These are phyloP conservation scores for Eulacestoma nigropectus DNA, from an alignment of 2,113 vertebrate genomes.

Conservation along the genomic window DNA sequence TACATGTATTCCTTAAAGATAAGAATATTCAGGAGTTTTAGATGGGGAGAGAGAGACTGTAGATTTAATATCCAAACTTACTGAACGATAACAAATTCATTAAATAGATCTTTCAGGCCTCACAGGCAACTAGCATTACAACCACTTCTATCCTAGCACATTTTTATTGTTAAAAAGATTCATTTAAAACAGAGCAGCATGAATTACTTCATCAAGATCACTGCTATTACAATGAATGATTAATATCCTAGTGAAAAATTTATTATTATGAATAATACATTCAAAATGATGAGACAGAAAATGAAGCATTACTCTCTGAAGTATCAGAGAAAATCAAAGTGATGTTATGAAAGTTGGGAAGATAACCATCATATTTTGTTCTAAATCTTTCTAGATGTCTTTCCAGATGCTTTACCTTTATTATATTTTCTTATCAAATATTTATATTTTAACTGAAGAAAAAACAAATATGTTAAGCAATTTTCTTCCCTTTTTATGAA, in stretches of 20 bases:
- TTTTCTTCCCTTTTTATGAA: neutral
- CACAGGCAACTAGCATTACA: neutral
- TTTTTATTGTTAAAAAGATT: slow-evolving; percentile 67
- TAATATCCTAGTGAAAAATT: slow-evolving; percentile 70
- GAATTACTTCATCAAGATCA: slow-evolving; percentile 58
- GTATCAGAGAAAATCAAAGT: slow-evolving; percentile 24
- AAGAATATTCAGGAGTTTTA: neutral
- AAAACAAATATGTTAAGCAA: neutral
- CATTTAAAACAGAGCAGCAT: slow-evolving; percentile 43
- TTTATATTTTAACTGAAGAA: neutral
- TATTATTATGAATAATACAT: slow-evolving; percentile 69
- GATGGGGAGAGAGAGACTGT: neutral
- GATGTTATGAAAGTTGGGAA: neutral
- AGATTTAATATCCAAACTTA: neutral
- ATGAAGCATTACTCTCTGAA: slow-evolving; percentile 62
- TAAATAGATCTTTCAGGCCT: neutral
- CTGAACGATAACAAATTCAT: neutral
- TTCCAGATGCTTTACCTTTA: neutral
- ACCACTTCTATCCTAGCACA: slow-evolving; percentile 38
- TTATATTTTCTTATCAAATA: neutral
- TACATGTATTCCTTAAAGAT: neutral
- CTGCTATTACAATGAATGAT: slow-evolving; percentile 72
- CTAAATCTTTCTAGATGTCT: neutral
- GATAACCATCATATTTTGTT: neutral
- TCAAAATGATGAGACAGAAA: slow-evolving; percentile 62